These are phyloP conservation scores for Galaxea fascicularis DNA, from an alignment of 92 coral and sea anemone species.

Conservation along the genomic window DNA sequence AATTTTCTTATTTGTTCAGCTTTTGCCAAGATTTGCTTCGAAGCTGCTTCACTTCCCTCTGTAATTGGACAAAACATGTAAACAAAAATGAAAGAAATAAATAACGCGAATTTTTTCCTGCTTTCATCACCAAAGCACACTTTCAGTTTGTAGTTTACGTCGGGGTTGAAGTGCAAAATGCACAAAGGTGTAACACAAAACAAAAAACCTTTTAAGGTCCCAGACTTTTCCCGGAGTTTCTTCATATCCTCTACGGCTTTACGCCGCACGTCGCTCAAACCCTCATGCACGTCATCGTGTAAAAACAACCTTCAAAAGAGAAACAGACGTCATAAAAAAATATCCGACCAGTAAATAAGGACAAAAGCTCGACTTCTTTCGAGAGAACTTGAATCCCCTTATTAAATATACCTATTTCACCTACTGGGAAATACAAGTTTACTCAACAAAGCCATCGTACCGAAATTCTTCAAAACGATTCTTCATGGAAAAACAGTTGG, in stretches of 20 bases:
- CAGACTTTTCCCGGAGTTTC: slow-evolving; percentile 89
- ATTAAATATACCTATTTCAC: too few species aligned
- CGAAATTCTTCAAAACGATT: slow-evolving; percentile 97
- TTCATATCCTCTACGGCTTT: slow-evolving; percentile 97
- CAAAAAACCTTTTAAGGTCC: slow-evolving; percentile 84
- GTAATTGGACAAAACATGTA: not conserved
- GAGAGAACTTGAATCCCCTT: too few species aligned
- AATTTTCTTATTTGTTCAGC: slow-evolving; percentile 88
- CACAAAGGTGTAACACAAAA: not conserved
- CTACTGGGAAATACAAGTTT: too few species aligned
- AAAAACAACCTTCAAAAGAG: slow-evolving; percentile 72
- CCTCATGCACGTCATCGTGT: slow-evolving; percentile 93
- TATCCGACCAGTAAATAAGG: too few species aligned
- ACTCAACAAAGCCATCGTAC: slow-evolving; percentile 33
- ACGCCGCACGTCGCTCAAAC: slow-evolving; percentile 90
- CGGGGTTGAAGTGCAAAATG: not conserved
- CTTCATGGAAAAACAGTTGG: slow-evolving; percentile 94
- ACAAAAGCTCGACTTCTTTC: too few species aligned
- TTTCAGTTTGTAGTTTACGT: not conserved
- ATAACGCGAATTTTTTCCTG: too few species aligned
- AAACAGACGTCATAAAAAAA: not conserved
- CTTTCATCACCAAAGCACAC: not conserved
- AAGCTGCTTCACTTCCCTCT: slow-evolving; percentile 85
- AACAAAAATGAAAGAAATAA: not conserved
- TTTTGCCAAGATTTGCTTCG: slow-evolving; percentile 77